Percentiles rank a stretch among this genome's conserved stretches.
Evolutionary conservation across 2,797 vertebrate genomes (phyloP).

Genomic region (Myoxocephalus aenaeus): DNA sequence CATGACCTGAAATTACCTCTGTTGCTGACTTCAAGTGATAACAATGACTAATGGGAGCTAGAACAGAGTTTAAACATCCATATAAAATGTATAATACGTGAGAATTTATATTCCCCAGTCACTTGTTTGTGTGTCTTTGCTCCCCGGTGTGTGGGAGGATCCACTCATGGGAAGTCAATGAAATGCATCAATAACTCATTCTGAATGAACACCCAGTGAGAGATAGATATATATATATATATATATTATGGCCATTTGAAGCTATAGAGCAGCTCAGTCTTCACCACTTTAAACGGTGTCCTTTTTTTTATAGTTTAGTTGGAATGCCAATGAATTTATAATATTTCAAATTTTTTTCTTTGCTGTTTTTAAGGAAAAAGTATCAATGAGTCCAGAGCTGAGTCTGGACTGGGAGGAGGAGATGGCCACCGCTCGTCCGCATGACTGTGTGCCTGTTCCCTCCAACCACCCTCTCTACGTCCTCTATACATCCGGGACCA

Average conservation of each 20-base stretch:
- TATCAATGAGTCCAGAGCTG: constrained; percentile 78
- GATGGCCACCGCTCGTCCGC: constrained; percentile 85
- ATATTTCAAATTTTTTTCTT: background rate
- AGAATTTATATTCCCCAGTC: background rate
- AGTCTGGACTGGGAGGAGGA: constrained; percentile 95
- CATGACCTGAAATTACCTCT: background rate
- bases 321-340: background rate
- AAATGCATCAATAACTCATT: background rate
- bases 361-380: constrained; percentile 76
- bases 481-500: constrained; percentile 97
- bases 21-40: background rate
- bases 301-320: background rate
- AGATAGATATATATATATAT: too few relatives aligned
- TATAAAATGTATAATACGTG: background rate
- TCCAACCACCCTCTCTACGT: constrained; percentile 94
- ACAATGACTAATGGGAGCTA: background rate
- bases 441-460: constrained; percentile 89
- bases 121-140: background rate
- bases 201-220: background rate
- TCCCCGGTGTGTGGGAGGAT: background rate
- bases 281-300: background rate
- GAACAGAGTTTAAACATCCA: background rate
- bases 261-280: background rate
- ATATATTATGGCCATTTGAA: background rate
- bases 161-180: background rate